Percentiles rank a stretch among this genome's conserved stretches.
Conservation (phyloP, 2,113 vertebrate species). For the Lipotes vexillifer region DNA sequence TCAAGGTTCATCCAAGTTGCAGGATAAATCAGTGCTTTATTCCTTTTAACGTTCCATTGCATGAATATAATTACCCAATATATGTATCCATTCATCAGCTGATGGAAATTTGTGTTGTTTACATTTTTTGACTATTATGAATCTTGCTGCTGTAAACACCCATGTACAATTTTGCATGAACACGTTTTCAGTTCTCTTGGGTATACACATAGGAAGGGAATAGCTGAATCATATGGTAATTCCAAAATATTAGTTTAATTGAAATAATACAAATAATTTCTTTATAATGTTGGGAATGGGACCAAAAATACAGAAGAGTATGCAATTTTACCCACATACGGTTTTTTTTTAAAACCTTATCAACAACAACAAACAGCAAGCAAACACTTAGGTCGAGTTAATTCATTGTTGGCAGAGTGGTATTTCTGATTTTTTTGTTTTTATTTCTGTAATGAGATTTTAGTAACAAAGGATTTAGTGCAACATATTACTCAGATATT, state of each 20-base stretch:
- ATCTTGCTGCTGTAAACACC: background rate
- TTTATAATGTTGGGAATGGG: background rate
- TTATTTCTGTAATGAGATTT: background rate
- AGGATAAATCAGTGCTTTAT: background rate
- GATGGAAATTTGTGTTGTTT: background rate
- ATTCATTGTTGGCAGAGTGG: background rate
- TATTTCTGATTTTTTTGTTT: background rate
- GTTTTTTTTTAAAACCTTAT: background rate
- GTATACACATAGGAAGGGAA: background rate
- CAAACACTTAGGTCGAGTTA: background rate
- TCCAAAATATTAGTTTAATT: constrained; percentile 16
- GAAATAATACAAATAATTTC: background rate
- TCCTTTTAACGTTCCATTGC: background rate
- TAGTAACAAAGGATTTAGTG: background rate
- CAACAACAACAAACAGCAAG: background rate
- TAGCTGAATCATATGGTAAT: background rate
- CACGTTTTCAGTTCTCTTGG: background rate
- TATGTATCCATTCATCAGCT: background rate
- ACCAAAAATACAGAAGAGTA: background rate
- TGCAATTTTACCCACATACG: background rate
- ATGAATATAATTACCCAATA: background rate
- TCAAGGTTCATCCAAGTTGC: background rate
- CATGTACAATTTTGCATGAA: background rate
- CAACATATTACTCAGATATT: background rate
- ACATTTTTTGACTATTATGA: background rate